Conservation (phyloP, 2,888 invertebrate genomes). For the Nemotelus pantherinus region DNA sequence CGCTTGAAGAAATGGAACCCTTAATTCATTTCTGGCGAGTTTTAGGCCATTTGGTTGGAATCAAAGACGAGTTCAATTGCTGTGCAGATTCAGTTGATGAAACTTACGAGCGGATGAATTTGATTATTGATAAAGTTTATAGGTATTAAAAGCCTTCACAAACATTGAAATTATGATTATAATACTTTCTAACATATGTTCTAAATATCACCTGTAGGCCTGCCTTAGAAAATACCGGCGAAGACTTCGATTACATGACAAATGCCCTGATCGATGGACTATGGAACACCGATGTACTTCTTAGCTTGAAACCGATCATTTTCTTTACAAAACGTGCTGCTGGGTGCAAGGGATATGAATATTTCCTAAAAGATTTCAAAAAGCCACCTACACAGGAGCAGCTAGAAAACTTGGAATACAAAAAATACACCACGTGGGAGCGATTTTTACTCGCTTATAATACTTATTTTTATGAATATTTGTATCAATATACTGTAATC, state of each 20-base stretch:
- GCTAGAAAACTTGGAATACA: conserved; percentile 34
- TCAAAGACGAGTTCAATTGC: conserved; percentile 78
- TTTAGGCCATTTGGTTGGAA: conserved; percentile 79
- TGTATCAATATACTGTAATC: conserved; percentile 65
- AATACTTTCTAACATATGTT: not conserved
- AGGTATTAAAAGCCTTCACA: conserved; percentile 52
- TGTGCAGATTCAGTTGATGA: conserved; percentile 70
- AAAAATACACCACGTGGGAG: conserved; percentile 35
- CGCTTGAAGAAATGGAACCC: conserved; percentile 70
- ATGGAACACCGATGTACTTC: conserved; percentile 71
- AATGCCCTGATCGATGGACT: conserved; percentile 71
- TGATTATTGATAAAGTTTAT: conserved; percentile 68
- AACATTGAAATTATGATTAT: not conserved
- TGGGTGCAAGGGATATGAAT: conserved; percentile 66
- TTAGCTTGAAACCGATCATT: conserved; percentile 67
- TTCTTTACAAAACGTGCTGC: conserved; percentile 67
- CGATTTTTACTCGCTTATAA: conserved; percentile 46
- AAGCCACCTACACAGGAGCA: not conserved
- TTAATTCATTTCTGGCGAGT: conserved; percentile 83
- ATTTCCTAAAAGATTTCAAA: conserved; percentile 54
- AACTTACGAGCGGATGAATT: conserved; percentile 65
- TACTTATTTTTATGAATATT: conserved; percentile 44
- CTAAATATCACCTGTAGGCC: conserved; percentile 58
- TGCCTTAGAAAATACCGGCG: conserved; percentile 67
- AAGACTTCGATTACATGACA: conserved; percentile 72